Percentiles rank a stretch among this genome's conserved stretches.
These are phyloP conservation scores for Brachyptera putata DNA, from an alignment of 2,888 invertebrate species.

Conservation along the genomic window DNA sequence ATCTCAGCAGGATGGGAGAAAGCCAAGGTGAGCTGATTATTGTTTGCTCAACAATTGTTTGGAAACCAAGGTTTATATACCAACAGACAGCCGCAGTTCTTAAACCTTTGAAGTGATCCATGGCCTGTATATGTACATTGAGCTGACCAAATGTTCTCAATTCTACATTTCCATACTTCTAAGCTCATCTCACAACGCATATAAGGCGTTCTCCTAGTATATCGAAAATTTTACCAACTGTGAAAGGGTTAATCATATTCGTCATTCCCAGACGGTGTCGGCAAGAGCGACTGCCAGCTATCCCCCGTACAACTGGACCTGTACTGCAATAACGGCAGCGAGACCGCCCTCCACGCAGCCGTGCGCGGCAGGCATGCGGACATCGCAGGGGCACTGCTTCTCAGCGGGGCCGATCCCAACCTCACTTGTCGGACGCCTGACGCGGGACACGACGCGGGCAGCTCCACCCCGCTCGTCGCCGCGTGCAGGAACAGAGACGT, in stretches of 20 bases:
- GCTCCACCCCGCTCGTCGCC: constrained; percentile 60
- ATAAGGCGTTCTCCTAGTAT: too few relatives aligned
- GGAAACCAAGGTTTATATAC: too few relatives aligned
- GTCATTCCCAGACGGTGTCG: background rate
- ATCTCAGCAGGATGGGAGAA: constrained; percentile 48
- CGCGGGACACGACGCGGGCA: constrained; percentile 47
- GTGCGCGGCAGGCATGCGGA: constrained; percentile 71
- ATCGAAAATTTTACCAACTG: too few relatives aligned
- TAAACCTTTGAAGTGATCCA: too few relatives aligned
- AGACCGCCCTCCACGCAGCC: constrained; percentile 80
- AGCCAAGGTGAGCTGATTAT: constrained; percentile 41
- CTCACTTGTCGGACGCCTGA: constrained; percentile 49
- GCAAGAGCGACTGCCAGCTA: constrained; percentile 47
- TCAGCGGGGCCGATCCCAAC: constrained; percentile 80
- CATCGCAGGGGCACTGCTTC: constrained; percentile 64
- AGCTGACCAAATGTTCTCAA: too few relatives aligned
- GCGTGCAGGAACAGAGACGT: constrained; percentile 64
- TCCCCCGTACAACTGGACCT: constrained; percentile 70
- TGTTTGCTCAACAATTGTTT: too few relatives aligned
- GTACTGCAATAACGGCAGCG: constrained; percentile 69
- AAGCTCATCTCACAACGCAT: too few relatives aligned
- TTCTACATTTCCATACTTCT: too few relatives aligned
- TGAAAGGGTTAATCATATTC: too few relatives aligned
- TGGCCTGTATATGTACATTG: too few relatives aligned
- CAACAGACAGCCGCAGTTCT: too few relatives aligned